Base-by-base conservation (phyloP, 2,888 invertebrate species). In the Beris morrisii region DNA sequence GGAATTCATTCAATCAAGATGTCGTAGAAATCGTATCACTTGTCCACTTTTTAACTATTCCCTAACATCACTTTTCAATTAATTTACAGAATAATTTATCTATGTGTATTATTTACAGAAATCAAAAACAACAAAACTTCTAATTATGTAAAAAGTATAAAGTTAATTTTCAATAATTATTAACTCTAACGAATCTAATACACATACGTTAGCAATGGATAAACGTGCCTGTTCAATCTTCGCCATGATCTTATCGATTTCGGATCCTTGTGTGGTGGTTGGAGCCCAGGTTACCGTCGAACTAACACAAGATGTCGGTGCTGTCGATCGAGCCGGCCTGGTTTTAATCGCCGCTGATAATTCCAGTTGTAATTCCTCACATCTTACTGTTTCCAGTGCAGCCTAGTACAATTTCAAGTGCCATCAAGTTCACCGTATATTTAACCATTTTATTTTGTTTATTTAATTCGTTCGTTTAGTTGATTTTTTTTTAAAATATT, bases 241-340 rank as follows among this genome's bases (percentile, higher is more conserved):
- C 73, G 94, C 94, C 92, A 95, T 94, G 80, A 95, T 93, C 77
- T 93, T 87, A 82, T 95, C 94, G 79, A 95, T 94, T 83, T 95
- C 94, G 50, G 89, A 87, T 70, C 87, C 87, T 73, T 79, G 77
- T 78, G 83, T 83, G 74, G 83, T 84, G 76, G 78, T 78, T 73
- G 75, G 81, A 72, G 76, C 82, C 81, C 77, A 81, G 73, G 78
- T 82, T 73, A 79, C 79, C 71, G 78, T 79, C 73, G 76, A 75
- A 64, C 74, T 76, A 59, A 59, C 48, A 52, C 75, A 74, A 67
- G 76, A 74, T 75, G 78, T 74, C 74, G 78, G 70, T 59, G 65
- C 78, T 64, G 73, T 73, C 28, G 81, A 77, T 30, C 81, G 80
- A 64, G 79, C 76, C 67, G 81, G 79, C 69, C 83, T 80, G 45